Evolutionary conservation across 1,140 invertebrate species (phyloP).

Genomic region (Drosophila nebulosa): DNA sequence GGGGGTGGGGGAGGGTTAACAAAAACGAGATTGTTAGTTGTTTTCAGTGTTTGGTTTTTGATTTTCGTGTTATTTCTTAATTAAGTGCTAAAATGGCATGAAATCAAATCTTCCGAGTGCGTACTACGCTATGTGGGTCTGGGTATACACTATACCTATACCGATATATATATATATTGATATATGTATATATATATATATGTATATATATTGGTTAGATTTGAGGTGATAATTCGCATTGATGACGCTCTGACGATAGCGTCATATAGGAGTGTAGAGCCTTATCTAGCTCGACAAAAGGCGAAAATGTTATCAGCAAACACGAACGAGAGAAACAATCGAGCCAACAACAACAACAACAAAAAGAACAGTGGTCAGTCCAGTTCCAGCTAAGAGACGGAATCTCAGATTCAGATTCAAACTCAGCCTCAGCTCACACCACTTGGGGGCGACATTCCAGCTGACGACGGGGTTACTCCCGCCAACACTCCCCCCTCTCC

Average conservation of each 20-base stretch:
- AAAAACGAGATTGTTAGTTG: slow-evolving; percentile 6
- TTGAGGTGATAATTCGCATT: slow-evolving; percentile 29
- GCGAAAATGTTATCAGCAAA: slow-evolving; percentile 72
- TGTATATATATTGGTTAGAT: slow-evolving; percentile 4
- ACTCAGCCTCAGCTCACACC: background rate
- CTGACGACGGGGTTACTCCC: background rate
- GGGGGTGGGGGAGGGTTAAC: background rate
- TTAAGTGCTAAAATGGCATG: slow-evolving; percentile 69
- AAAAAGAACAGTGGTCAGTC: background rate
- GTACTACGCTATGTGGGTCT: background rate
- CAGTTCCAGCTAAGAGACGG: background rate
- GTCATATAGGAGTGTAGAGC: slow-evolving; percentile 37
- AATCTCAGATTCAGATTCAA: background rate
- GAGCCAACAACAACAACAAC: slow-evolving; percentile 33
- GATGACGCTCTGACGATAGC: slow-evolving; percentile 60
- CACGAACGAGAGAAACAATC: slow-evolving; percentile 28
- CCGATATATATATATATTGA: background rate
- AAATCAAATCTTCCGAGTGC: slow-evolving; percentile 52
- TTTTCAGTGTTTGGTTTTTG: slow-evolving; percentile 37
- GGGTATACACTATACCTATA: background rate
- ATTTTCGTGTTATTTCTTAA: slow-evolving; percentile 59
- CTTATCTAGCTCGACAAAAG: slow-evolving; percentile 61
- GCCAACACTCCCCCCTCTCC: background rate
- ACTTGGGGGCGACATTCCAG: slow-evolving; percentile 46
- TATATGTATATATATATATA: background rate